Conservation (phyloP, 2,113 vertebrate genomes). For the Tachuris rubrigastra region DNA sequence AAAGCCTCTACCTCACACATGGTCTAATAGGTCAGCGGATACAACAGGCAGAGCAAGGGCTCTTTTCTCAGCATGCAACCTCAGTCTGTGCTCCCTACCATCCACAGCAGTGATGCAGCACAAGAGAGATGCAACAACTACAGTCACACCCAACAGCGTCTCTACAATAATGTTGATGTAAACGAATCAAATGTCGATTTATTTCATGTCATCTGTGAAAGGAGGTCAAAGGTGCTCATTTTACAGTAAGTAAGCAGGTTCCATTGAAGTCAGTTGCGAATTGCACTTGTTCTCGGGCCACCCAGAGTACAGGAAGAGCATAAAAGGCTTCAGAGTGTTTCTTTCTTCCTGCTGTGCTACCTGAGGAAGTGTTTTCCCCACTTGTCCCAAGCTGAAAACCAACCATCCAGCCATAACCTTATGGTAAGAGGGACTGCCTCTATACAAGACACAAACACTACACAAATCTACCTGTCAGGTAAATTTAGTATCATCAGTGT, state of each 20-base stretch:
- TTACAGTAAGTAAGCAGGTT: background rate
- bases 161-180: background rate
- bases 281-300: background rate
- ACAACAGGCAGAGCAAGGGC: background rate
- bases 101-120: rapidly evolving
- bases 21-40: background rate
- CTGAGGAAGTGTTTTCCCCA: background rate
- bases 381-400: background rate
- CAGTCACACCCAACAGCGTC: background rate
- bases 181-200: no score
- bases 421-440: background rate
- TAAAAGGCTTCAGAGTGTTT: background rate
- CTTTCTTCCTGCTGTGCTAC: background rate
- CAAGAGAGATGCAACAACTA: background rate
- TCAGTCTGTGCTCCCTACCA: background rate
- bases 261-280: background rate
- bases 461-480: background rate
- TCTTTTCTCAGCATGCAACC: background rate
- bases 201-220: background rate
- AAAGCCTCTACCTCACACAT: background rate
- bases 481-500: background rate
- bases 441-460: background rate
- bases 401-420: rapidly evolving
- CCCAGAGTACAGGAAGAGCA: background rate
- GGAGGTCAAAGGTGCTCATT: background rate